Evolutionary conservation across 2,113 vertebrate species (phyloP), one percentile per base, ranked within the genome.

Genomic region (Mustela lutreola): DNA sequence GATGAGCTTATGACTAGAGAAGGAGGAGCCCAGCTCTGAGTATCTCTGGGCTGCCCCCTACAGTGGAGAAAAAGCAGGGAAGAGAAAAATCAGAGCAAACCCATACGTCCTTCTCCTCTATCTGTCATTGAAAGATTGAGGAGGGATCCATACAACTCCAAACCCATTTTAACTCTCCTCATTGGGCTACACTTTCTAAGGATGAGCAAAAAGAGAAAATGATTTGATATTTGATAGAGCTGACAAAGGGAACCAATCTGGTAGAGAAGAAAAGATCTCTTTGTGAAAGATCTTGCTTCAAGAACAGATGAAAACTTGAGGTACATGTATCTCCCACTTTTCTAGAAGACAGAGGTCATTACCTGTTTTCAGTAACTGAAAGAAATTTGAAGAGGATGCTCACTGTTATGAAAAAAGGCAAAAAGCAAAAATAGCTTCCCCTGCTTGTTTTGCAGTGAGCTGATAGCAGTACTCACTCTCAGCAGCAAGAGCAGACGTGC

Each of bases 241-340:
- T 3, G 4, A 65, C 3, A 6, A 14, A 28, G 6, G 67, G 24
- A 91, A 89, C 18, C 9, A 65, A 91, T 50, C 12, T 80, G 22
- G 4, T 14, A 33, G 16, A 65, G 60, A 62, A 70, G 22, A 3
- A 82, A 96, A 42, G n/a, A 11, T n/a, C 9, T 89, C 36, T 91
- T 70, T 91, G 94, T 42, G 26, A 87, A 58, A 84, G 19, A 65
- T 62, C 75, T 94, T 96, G 78, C 81, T 93, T 91, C 63, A 84
- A 42, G 56, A 45, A 81, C 48, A 90, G 19, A 58, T 76, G 12
- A 70, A 65, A 92, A 50, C 71, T 48, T 70, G 67, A 70, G 67
- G 18, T 70, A 70, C 8, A n/a, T 8, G 33, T 70, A 70, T 36
- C 67, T 70, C 18, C 8, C 2, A 0, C 36, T 75, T 24, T 42